Base-by-base conservation (phyloP, 2,888 invertebrate species). In the Euproctis similis region DNA sequence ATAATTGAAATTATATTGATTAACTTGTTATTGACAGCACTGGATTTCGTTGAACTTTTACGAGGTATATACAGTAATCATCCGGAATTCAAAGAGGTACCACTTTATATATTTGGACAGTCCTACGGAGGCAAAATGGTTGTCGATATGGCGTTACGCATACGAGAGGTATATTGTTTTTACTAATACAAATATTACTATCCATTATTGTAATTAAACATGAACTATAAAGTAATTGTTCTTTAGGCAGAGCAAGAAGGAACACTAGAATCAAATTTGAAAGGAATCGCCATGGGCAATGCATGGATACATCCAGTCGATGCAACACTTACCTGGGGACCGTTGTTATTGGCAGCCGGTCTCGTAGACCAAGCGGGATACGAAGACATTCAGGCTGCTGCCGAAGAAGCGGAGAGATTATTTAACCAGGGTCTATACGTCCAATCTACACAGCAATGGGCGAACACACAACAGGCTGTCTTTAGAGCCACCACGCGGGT, bases 121-220 rank as follows among this genome's bases (percentile, higher is more conserved):
- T 95, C 95, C 0, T 96, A 96, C 66, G 96, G 96, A 9, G 96
- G 96, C 1, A 97, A 96, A 80, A 96, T 96, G 95, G 92, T 93
- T 0, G 89, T 92, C 1, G 94, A 94, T 53, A 95, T 96, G 65
- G 94, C 91, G 5, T 64, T 85, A 55, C 62, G 75, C 30, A 84
- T 90, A 64, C 59, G 77, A 31, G 77, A 87, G 70, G 89, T 89
- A 60, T n/a, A n/a, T n/a, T n/a, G n/a, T n/a, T n/a, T n/a, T n/a
- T n/a, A n/a, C n/a, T n/a, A n/a, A n/a, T n/a, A n/a, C n/a, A n/a
- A n/a, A n/a, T n/a, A n/a, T n/a, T n/a, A n/a, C n/a, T n/a, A n/a
- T n/a, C n/a, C n/a, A 7, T 4, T 16, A 16, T 16, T 16, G 7
- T 16, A 16, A 7, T 4, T 14, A 5, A 14, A 2, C 10, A 21